Conservation (phyloP, 2,113 vertebrate genomes). For the Coptodon rendalli region DNA sequence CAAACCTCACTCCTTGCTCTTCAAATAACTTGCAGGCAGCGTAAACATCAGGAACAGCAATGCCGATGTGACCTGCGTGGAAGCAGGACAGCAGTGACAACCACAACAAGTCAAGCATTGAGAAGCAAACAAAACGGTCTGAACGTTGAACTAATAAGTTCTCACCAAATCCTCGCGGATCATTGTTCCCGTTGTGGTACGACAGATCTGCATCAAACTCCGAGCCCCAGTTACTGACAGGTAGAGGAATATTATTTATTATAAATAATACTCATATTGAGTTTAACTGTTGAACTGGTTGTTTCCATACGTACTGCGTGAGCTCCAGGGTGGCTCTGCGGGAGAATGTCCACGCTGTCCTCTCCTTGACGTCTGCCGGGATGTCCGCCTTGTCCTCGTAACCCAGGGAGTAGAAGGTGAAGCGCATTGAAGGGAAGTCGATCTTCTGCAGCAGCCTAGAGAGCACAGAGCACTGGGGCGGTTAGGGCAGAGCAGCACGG, state of each 20-base stretch:
- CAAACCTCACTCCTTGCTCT: slow-evolving; percentile 78
- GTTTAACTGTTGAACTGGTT: neutral
- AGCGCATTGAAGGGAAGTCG: slow-evolving; percentile 35
- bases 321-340: slow-evolving; percentile 28
- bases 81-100: neutral
- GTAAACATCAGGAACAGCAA: slow-evolving; percentile 81
- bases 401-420: slow-evolving; percentile 43
- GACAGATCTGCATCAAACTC: neutral
- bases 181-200: neutral
- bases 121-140: neutral
- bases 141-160: neutral
- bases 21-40: slow-evolving; percentile 81
- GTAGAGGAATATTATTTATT: neutral
- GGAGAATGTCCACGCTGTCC: slow-evolving; percentile 49
- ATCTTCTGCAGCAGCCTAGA: slow-evolving; percentile 47
- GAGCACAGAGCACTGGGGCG: neutral
- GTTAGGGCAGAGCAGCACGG: neutral
- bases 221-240: slow-evolving; percentile 83
- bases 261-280: neutral
- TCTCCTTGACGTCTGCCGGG: slow-evolving; percentile 5
- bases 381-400: slow-evolving; percentile 37
- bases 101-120: neutral
- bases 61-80: slow-evolving; percentile 80
- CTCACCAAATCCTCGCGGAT: neutral
- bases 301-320: slow-evolving; percentile 3